Evolutionary conservation across 2,797 vertebrate genomes (phyloP), one percentile per base, ranked within the genome.

Genomic region (Microctenopoma stevenorrisi): DNA sequence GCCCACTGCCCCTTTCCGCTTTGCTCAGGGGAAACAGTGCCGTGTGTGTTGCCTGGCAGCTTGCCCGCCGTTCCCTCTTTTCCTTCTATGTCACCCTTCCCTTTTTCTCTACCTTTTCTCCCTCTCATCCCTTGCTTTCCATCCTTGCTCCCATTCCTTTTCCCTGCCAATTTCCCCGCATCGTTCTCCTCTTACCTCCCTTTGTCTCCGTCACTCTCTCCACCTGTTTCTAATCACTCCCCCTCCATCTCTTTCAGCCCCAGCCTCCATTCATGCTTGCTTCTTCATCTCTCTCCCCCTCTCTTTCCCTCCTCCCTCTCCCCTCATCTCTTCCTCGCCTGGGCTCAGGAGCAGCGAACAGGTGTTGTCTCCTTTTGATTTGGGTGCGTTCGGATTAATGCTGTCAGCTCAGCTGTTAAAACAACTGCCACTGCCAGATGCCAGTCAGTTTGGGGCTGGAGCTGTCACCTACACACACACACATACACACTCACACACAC

Each of bases 321-420:
- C 66, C 50, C 52, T 18, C 58, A 7, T 69, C 78, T 71, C 79
- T 49, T 83, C 81, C 88, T 83, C 81, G 77, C 57, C 78, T 85
- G 95, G 95, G 94, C 94, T 96, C 96, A 94, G 94, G 94, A 96
- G 96, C 95, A 95, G 95, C 94, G 96, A 97, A 98, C 97, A 99
- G 97, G 97, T 99, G 97, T 97, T 98, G 95, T 88, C 94, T 96
- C 94, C 92, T 97, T 98, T 98, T 99, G 97, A 99, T 99, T 98
- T 98, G 96, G 96, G 96, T 97, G 96, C 96, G 96, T 98, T 97
- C 94, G 95, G 98, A 99, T 99, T 98, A 99, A 98, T 99, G 96
- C 96, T 98, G 97, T 98, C 97, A 98, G 97, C 96, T 99, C 97
- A 98, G 97, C 97, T 99, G 97, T 97, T 98, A 96, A 97, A 98